A percentile compares a stretch with the other conserved stretches of the same genome.
These are phyloP conservation scores for Phataginus tricuspis DNA, from an alignment of 2,797 vertebrate species.

Conservation along the genomic window DNA sequence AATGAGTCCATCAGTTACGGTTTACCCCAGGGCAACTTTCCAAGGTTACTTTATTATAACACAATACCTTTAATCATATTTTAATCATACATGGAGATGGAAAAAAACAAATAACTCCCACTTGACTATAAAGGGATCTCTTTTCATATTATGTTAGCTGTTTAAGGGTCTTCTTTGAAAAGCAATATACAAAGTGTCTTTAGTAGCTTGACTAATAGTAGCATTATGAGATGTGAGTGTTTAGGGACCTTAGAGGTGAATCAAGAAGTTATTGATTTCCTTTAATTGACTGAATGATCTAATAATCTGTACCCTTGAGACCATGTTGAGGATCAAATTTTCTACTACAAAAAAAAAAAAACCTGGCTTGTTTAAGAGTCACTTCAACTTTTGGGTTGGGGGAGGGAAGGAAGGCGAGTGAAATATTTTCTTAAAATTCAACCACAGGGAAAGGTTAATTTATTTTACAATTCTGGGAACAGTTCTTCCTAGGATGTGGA, in stretches of 20 bases:
- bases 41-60: slow-evolving; percentile 73
- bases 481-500: background rate
- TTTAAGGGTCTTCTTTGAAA: slow-evolving; percentile 66
- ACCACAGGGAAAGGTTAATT: slow-evolving; percentile 42
- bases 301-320: slow-evolving; percentile 63
- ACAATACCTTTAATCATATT: slow-evolving; percentile 75
- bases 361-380: slow-evolving; percentile 2
- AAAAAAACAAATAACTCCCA: slow-evolving; percentile 77
- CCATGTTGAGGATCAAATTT: slow-evolving; percentile 17
- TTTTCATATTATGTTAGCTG: slow-evolving; percentile 53
- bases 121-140: slow-evolving; percentile 50
- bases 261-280: slow-evolving; percentile 70
- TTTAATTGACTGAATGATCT: slow-evolving; percentile 65
- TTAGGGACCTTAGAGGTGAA: slow-evolving; percentile 49
- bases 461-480: slow-evolving; percentile 37
- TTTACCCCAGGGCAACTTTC: slow-evolving; percentile 51
- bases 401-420: background rate
- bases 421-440: background rate
- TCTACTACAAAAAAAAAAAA: background rate
- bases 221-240: slow-evolving; percentile 44
- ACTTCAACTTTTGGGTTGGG: background rate
- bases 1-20: slow-evolving; percentile 62
- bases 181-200: slow-evolving; percentile 46
- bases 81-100: slow-evolving; percentile 63
- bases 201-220: slow-evolving; percentile 63